Conservation (phyloP, 2,113 vertebrate species). For the Aegypius monachus region DNA sequence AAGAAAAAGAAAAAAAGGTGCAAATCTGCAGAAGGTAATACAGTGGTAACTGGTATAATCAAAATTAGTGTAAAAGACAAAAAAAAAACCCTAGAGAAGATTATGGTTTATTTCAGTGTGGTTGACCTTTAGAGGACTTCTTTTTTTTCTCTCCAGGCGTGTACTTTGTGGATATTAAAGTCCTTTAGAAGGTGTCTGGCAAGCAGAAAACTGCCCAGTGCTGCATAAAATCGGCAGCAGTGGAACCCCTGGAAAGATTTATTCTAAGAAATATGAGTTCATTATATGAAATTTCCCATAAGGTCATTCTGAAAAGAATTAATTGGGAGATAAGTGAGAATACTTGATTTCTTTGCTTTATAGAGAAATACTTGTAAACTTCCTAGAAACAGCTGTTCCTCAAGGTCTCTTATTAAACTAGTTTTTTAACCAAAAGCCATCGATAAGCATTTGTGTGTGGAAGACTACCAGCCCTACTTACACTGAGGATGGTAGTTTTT, state of each 20-base stretch:
- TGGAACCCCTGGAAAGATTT: background rate
- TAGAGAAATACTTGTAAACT: background rate
- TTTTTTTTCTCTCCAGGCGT: background rate
- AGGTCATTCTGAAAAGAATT: background rate
- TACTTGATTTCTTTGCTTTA: background rate
- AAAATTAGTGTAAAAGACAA: background rate
- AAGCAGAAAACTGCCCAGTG: background rate
- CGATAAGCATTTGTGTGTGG: background rate
- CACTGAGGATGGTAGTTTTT: background rate
- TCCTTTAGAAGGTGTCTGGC: background rate
- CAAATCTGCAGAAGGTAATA: background rate
- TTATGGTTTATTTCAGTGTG: background rate
- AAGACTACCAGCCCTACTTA: background rate
- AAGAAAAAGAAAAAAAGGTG: rapidly evolving
- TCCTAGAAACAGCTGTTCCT: background rate
- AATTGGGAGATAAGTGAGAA: background rate
- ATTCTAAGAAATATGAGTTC: background rate
- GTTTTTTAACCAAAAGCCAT: background rate
- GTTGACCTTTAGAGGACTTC: background rate
- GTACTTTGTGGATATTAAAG: background rate
- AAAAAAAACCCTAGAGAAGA: background rate
- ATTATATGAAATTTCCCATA: background rate
- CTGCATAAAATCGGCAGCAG: background rate
- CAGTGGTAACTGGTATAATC: background rate
- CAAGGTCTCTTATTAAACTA: background rate